Evolutionary conservation across 2,113 vertebrate species (phyloP).

Genomic region (Cavia aperea): DNA sequence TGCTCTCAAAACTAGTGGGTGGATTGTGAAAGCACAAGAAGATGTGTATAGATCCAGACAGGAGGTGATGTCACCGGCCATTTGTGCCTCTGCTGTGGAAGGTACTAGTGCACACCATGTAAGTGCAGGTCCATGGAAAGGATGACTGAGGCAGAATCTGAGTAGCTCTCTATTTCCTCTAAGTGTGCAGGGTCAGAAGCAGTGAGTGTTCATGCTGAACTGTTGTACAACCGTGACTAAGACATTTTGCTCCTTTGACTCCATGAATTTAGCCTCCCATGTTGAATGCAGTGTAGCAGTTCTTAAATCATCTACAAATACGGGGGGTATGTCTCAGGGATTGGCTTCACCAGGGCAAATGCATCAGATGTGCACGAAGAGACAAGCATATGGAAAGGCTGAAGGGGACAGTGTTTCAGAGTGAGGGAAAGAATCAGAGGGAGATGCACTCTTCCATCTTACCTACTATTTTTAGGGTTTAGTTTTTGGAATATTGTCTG

Average conservation of each 20-base stretch:
- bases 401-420: too few relatives aligned
- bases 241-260: too few relatives aligned
- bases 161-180: not conserved
- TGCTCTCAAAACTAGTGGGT: too few relatives aligned
- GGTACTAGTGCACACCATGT: not conserved
- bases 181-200: not conserved
- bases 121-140: fast-evolving
- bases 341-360: too few relatives aligned
- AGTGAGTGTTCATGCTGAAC: not conserved
- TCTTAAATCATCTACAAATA: not conserved
- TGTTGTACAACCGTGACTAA: not conserved
- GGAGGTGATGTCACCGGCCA: too few relatives aligned
- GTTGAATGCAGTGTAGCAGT: too few relatives aligned
- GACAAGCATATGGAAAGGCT: not conserved
- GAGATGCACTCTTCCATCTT: not conserved
- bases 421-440: not conserved
- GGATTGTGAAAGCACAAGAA: not conserved
- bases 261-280: too few relatives aligned
- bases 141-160: too few relatives aligned
- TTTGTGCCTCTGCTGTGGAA: too few relatives aligned
- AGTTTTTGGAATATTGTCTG: not conserved
- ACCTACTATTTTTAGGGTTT: not conserved
- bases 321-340: too few relatives aligned
- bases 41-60: too few relatives aligned
- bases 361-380: not conserved